Evolutionary conservation across 2,888 invertebrate genomes (phyloP).

Genomic region (Erebia aethiops): DNA sequence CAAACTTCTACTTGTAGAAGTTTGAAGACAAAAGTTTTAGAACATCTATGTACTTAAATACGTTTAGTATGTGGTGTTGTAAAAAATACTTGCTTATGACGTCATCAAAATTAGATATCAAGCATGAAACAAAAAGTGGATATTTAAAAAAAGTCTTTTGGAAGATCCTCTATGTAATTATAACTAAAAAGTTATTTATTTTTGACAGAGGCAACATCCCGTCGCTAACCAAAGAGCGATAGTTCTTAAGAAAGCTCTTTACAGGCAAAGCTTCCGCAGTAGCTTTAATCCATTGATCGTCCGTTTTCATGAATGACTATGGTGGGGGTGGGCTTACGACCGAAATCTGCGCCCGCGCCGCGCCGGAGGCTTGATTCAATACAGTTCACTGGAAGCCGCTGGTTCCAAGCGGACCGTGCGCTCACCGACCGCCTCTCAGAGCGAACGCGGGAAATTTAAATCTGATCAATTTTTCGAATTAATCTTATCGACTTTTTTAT

Average conservation of each 20-base stretch:
- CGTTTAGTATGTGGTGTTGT: no score
- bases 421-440: conserved; percentile 44
- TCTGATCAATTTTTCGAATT: conserved; percentile 27
- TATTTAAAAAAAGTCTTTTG: no score
- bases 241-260: neutral
- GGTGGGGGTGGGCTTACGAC: conserved; percentile 58
- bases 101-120: no score
- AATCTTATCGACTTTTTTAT: conserved; percentile 27
- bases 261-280: conserved; percentile 32
- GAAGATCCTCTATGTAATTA: no score
- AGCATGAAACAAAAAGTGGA: no score
- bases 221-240: neutral
- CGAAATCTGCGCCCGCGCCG: conserved; percentile 54
- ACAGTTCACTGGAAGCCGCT: conserved; percentile 57
- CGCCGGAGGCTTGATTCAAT: conserved; percentile 57
- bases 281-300: conserved; percentile 58
- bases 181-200: no score
- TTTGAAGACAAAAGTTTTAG: no score
- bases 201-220: neutral
- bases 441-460: conserved; percentile 68
- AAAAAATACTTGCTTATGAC: no score
- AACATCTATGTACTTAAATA: no score
- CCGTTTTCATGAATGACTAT: conserved; percentile 71
- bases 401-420: conserved; percentile 61
- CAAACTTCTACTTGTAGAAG: no score